Evolutionary conservation across 2,113 vertebrate genomes (phyloP), one percentile per base, ranked within the genome.

Genomic region (Brachirus orientalis): DNA sequence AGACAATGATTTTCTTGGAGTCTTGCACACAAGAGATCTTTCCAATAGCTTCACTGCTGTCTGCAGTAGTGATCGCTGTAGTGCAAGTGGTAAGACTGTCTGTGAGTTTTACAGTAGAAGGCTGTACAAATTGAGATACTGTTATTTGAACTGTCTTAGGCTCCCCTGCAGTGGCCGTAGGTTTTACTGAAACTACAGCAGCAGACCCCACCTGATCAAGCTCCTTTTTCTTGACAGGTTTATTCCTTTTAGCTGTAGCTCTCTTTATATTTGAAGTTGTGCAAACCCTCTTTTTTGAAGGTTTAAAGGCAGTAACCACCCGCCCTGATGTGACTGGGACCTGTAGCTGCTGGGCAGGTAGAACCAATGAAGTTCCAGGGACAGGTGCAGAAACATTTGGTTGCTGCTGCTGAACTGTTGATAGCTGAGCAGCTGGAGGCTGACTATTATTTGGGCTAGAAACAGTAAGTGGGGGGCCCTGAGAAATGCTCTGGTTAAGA

Each of bases 401-500:
- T 8, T 82, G 72, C 61, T 54, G 59, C 55, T 90, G 87, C 35
- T 90, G 91, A 16, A 92, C 87, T 14, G 89, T 62, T 35, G 87
- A 83, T 67, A 93, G 90, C 36, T 91, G 50, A 75, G 86, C 81
- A 60, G 92, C 56, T 48, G 92, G 86, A 75, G 93, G 57, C 7
- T 94, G 95, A 41, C 93, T 63, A 72, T 88, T 95, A 81, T 92
- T 96, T 80, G 98, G 95, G 43, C 90, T 95, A 52, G 95, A 94
- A 85, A 97, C 79, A 20, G 64, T 62, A 7, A 87, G 77, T 6
- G 88, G 80, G 33, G 90, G 72, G 53, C 90, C 95, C 63, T 98
- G 95, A 0, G 96, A 96, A 84, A 98, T 98, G 90, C 95, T 98
- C 91, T 98, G 96, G 91, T 96, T 99, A 77, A 99, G 95, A 90